Evolutionary conservation across 1,140 invertebrate species (phyloP), one percentile per base, ranked within the genome.

Genomic region (Tetranychus cinnabarinus): DNA sequence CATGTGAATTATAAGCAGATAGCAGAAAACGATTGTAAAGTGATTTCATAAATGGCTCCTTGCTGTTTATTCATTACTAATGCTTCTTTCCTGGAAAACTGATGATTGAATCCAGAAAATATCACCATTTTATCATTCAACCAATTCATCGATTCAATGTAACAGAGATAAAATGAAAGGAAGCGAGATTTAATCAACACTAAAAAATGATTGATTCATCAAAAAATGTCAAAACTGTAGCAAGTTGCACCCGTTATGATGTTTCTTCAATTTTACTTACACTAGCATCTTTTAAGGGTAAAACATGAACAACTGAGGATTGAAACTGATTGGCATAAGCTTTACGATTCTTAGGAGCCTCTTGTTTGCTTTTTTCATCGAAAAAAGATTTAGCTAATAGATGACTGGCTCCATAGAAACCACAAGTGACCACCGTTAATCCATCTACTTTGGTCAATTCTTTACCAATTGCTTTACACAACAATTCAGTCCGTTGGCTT

Each of bases 351-450:
- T 13, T 5, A n/a, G 37, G 37, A 12, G 12, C 3, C 37, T 56
- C 1, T 39, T 39, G 23, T 66, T 64, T 37, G 62, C 61, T 58
- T 66, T 61, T 15, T 62, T 36, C 63, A 31, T 68, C 68, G 56
- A 50, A 48, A 67, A 74, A 65, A 47, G 61, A 61, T 63, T 63
- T 59, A 47, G 66, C 66, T 13, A 72, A 66, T 3, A 68, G 61
- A 45, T 74, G 68, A 47, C 68, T 68, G 31, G 68, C 66, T 6
- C 72, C 72, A 64, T 66, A 68, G 60, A 67, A 69, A 6, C 73
- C 73, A 58, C 71, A 70, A 13, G 72, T 74, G 31, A 70, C 69
- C 47, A 75, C 33, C 23, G 65, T 65, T 10, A 74, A 61, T 34
- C 66, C 64, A 7, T 66, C 63, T 36, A 73, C 60, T 50, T 68